These are phyloP conservation scores for Sycophila sp. DNA, from an alignment of 1,140 invertebrate genomes.

Conservation along the genomic window DNA sequence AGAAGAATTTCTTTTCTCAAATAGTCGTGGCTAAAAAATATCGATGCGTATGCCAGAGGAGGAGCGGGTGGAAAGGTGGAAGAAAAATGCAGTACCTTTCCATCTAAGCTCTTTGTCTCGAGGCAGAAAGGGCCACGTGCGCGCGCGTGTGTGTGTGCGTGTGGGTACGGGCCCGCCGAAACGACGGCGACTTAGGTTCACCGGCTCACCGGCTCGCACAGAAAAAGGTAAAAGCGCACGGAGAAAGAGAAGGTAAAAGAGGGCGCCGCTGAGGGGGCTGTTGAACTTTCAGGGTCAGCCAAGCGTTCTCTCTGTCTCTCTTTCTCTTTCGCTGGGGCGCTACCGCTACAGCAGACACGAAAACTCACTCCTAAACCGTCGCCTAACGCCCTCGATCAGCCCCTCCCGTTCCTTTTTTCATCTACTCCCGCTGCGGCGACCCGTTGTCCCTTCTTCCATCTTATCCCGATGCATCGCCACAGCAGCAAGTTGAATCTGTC, in stretches of 20 bases:
- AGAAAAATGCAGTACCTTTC: conserved; percentile 22
- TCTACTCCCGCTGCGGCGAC: not conserved
- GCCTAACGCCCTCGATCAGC: conserved; percentile 39
- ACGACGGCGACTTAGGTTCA: conserved; percentile 16
- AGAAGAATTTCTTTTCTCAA: too few relatives aligned
- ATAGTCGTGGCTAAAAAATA: too few relatives aligned
- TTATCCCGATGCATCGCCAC: too few relatives aligned
- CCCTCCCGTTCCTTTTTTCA: not conserved
- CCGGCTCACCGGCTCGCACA: too few relatives aligned
- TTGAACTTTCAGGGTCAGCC: conserved; percentile 64
- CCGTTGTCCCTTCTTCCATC: not conserved
- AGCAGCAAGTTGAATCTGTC: too few relatives aligned
- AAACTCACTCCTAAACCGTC: conserved; percentile 53
- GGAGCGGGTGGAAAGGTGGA: not conserved
- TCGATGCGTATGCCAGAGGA: too few relatives aligned
- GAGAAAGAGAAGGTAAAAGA: not conserved
- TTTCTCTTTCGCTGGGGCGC: not conserved
- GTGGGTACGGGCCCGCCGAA: not conserved
- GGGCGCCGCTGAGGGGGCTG: conserved; percentile 50
- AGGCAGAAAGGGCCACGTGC: not conserved
- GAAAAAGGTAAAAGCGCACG: conserved; percentile 1
- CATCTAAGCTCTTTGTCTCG: conserved; percentile 18
- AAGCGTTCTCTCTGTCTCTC: conserved; percentile 1
- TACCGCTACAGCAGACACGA: conserved; percentile 39
- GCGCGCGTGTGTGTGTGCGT: not conserved